Evolutionary conservation across 2,888 invertebrate species (phyloP), one percentile per base, ranked within the genome.

Genomic region (Drosophila anomalata): DNA sequence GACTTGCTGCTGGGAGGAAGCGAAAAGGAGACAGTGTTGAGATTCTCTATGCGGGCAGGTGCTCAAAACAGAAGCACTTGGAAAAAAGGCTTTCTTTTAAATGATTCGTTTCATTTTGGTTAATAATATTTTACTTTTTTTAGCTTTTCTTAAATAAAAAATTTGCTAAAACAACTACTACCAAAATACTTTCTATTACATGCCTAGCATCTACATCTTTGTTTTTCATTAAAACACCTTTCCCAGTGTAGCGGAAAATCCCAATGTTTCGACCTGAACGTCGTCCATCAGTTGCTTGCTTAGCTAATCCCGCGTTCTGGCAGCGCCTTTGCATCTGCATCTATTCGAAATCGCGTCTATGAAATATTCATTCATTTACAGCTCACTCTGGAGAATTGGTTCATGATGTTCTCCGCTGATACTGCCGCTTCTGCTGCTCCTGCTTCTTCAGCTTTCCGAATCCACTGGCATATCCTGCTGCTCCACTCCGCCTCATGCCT

Each of bases 281-380:
- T 51, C 70, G 76, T 71, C 70, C 73, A 77, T 71, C 69, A 74
- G 70, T 66, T 72, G 57, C 73, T 56, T 48, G 74, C 75, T 66
- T 55, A 56, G 85, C 86, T 69, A 85, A 87, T 78, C 74, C 67
- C 68, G 53, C 57, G 72, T 33, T 5, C 50, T 33, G 58, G 73
- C 58, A 60, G 55, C 52, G 52, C 59, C 61, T 60, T 59, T 55
- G 57, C 73, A 68, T 73, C 75, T 76, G 54, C 53, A 67, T 70
- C 62, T 56, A 74, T 62, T 22, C 59, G 60, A 54, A 60, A 50
- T 68, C 79, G 72, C 74, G 74, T 78, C 84, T 76, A 88, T 85
- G 88, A 85, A 85, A 88, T 85, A 85, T 85, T 88, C 88, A 85
- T 86, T 79, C 77, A 81, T 86, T 88, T 88, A 76, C 87, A 83